Conservation (phyloP, 2,113 vertebrate genomes). For the Phyllostomus discolor region DNA sequence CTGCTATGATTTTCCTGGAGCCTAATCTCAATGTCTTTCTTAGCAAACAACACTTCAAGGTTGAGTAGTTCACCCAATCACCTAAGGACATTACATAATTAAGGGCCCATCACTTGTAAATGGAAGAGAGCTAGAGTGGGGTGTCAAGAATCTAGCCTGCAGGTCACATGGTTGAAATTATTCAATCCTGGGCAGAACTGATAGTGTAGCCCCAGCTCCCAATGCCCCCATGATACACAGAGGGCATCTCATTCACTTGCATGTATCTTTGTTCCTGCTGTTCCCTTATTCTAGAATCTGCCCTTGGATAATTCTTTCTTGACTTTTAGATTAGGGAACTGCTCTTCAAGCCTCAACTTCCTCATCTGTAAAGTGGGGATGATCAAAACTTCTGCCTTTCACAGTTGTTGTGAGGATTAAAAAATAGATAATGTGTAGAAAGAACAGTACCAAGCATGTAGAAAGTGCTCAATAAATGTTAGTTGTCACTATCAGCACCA, state of each 20-base stretch:
- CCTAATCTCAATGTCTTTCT: neutral
- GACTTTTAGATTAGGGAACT: neutral
- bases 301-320: neutral
- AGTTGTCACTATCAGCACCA: neutral
- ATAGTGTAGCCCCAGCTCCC: neutral
- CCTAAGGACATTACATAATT: neutral
- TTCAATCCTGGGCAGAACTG: neutral
- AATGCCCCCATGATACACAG: neutral
- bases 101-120: neutral
- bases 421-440: neutral
- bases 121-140: neutral
- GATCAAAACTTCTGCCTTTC: neutral
- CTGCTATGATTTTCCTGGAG: neutral
- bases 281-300: neutral
- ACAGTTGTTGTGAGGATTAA: neutral
- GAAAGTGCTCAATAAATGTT: neutral
- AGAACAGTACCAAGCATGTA: neutral
- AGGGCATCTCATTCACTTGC: neutral
- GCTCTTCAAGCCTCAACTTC: neutral
- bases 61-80: neutral
- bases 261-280: neutral
- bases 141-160: neutral
- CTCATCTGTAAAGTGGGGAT: neutral
- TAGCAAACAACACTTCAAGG: neutral
- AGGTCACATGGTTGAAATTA: neutral